phyloP scores from a whole-genome alignment of 2,888 invertebrate genomes.

The Synanthedon vespiformis region DNA sequence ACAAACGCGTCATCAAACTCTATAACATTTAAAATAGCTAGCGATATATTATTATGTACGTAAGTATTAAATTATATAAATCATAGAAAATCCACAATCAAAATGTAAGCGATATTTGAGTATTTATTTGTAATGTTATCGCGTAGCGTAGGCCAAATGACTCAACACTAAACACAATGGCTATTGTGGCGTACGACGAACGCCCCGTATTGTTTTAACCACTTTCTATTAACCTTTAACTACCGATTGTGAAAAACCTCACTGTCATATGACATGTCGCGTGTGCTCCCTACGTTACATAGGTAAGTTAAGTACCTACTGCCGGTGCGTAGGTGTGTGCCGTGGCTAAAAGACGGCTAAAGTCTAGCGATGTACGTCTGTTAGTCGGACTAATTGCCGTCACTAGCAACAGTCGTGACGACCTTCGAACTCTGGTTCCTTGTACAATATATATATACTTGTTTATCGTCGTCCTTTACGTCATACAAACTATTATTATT shows the following conservation, averaged over 20 bases:
- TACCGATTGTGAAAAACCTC: constrained; percentile 35
- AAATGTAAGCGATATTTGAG: neutral
- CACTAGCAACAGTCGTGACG: neutral
- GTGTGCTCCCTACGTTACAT: constrained; percentile 7
- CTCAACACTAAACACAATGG: constrained; percentile 36
- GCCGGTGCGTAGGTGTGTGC: too few relatives aligned
- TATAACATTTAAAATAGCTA: too few relatives aligned
- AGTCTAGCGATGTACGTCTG: neutral
- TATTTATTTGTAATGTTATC: neutral
- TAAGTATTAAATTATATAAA: too few relatives aligned
- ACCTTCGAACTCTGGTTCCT: neutral
- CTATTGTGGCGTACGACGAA: constrained; percentile 28
- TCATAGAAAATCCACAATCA: too few relatives aligned
- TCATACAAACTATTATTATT: too few relatives aligned
- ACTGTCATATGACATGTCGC: constrained; percentile 17
- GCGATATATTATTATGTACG: too few relatives aligned
- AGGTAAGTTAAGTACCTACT: too few relatives aligned
- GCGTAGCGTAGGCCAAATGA: constrained; percentile 15
- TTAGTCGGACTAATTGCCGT: neutral
- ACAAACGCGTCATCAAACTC: too few relatives aligned
- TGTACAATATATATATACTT: too few relatives aligned
- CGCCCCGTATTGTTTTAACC: constrained; percentile 36
- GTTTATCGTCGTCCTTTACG: neutral
- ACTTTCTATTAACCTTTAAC: constrained; percentile 53
- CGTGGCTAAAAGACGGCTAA: too few relatives aligned